Base-by-base conservation (phyloP, 2,113 vertebrate genomes). In the Neopipo cinnamomea region DNA sequence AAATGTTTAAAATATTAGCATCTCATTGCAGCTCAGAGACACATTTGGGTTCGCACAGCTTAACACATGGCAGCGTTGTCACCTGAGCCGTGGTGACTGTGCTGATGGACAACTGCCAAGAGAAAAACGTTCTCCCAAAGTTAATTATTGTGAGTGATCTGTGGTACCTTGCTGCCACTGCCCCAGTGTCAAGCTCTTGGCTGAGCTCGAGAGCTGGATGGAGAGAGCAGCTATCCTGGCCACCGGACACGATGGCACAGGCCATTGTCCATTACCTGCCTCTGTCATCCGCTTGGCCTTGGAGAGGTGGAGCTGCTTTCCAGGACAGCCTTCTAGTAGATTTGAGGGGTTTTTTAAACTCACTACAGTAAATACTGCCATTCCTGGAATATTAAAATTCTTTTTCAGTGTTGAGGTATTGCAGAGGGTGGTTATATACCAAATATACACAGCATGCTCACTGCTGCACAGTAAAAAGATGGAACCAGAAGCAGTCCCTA, bases 1-100 rank as follows among this genome's bases (percentile, higher is more conserved):
- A 93, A 93, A 88, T 77, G 49, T 83, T 85, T 83, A 35, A 85
- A 70, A 55, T 89, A 86, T 71, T 86, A 94, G 35, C 42, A 31
- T 91, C 80, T 71, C 2, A 1, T 72, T 88, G 59, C 47, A 89
- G 46, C 39, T 92, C 59, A 88, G 50, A 42, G 33, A 55, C 9
- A 30, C n/a, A 25, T 41, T 39, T 18, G 68, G 22, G 49, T 20
- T 93, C 46, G 68, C 71, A 79, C 59, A 86, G 85, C 52, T 74
- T 74, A 77, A 67, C 42, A 91, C 47, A 22, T 23, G 80, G 39
- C 79, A 55, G 75, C 68, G 24, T 19, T 86, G 42, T 86, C 94
- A 83, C 72, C 76, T 94, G 72, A 91, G 83, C 75, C 3, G 1
- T 20, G 31, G 73, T 76, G 82, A 73, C 37, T 44, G 37, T 42